Evolutionary conservation across 92 coral and sea anemone species (phyloP).

Genomic region (Ricordea florida): DNA sequence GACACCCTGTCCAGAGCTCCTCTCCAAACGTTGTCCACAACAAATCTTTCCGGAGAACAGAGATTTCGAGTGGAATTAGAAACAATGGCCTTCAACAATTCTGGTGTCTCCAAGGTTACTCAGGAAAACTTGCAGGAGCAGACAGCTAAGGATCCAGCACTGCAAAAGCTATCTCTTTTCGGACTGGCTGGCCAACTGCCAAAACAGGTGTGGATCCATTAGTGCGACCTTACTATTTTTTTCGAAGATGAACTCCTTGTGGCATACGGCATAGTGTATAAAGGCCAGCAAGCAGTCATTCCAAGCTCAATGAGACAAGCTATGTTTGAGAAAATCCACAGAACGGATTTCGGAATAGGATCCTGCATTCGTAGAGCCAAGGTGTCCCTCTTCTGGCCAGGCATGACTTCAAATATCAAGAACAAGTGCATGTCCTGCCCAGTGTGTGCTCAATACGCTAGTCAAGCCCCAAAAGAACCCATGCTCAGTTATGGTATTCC

Average conservation of each 20-base stretch:
- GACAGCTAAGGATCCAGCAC: slow-evolving; percentile 10
- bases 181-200: slow-evolving; percentile 33
- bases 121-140: slow-evolving; percentile 16
- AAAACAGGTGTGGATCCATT: slow-evolving; percentile 11
- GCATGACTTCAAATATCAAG: slow-evolving; percentile 29
- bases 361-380: slow-evolving; percentile 28
- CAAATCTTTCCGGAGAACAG: slow-evolving; percentile 17
- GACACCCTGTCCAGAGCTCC: slow-evolving; percentile 16
- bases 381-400: slow-evolving; percentile 36
- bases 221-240: slow-evolving; percentile 2
- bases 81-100: slow-evolving; percentile 26
- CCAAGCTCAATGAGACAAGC: slow-evolving; percentile 21
- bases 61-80: slow-evolving; percentile 14
- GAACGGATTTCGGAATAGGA: slow-evolving; percentile 24
- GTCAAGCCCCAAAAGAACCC: slow-evolving; percentile 28
- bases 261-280: slow-evolving; percentile 50
- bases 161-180: background rate
- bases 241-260: slow-evolving; percentile 42
- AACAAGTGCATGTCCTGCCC: slow-evolving; percentile 18
- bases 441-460: slow-evolving; percentile 35
- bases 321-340: slow-evolving; percentile 35
- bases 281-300: slow-evolving; percentile 34
- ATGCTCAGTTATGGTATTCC: slow-evolving; percentile 46
- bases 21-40: background rate
- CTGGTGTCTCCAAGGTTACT: slow-evolving; percentile 25